Percentiles rank a stretch among this genome's conserved stretches.
phyloP scores from a whole-genome alignment of 2,797 vertebrate species.

The Gadopsis marmoratus region DNA sequence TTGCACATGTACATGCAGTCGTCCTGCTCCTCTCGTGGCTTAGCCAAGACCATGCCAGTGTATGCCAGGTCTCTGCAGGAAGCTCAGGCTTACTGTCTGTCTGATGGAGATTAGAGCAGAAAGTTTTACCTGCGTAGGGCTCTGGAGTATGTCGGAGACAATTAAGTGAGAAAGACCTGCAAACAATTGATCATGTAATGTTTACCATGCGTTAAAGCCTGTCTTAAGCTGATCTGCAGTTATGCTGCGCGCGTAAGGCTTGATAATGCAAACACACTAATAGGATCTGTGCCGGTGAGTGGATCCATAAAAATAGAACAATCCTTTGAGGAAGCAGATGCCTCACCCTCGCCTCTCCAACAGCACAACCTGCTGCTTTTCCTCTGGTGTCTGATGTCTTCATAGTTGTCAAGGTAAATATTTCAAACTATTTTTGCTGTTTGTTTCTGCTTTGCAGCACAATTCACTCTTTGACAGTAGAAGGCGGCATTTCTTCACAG shows the following conservation, averaged over 20 bases:
- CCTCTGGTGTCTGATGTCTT: slow-evolving; percentile 29
- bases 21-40: slow-evolving; percentile 29
- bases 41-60: slow-evolving; percentile 35
- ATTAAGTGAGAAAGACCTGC: slow-evolving; percentile 40
- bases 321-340: slow-evolving; percentile 40
- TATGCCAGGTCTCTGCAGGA: slow-evolving; percentile 66
- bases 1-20: slow-evolving; percentile 13
- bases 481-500: neutral
- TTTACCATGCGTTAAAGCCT: slow-evolving; percentile 19
- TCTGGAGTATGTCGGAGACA: slow-evolving; percentile 43
- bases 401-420: slow-evolving; percentile 54
- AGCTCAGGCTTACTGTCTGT: slow-evolving; percentile 58
- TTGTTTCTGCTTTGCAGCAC: neutral
- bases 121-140: slow-evolving; percentile 52
- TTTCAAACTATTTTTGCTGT: neutral
- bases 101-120: slow-evolving; percentile 60
- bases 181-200: slow-evolving; percentile 31
- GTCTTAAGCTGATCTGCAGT: slow-evolving; percentile 28
- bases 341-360: slow-evolving; percentile 18
- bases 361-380: slow-evolving; percentile 40
- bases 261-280: slow-evolving; percentile 69
- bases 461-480: neutral
- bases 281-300: slow-evolving; percentile 68
- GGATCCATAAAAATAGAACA: slow-evolving; percentile 73
- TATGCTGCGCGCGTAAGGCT: slow-evolving; percentile 21